Conservation (phyloP, 2,888 invertebrate species). For the Bruchidius siliquastri region DNA sequence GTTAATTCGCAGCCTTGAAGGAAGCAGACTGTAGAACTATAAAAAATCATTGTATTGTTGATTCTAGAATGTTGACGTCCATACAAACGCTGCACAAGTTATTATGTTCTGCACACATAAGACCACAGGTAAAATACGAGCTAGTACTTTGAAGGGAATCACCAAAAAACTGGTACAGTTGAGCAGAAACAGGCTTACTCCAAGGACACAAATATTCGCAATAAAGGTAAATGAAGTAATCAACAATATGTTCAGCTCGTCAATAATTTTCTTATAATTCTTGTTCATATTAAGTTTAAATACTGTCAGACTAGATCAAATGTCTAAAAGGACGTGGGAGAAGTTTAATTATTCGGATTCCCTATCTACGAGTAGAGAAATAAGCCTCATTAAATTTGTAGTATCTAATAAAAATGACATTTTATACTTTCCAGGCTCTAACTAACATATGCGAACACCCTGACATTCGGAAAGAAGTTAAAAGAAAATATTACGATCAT, state of each 20-base stretch:
- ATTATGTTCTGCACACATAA: slow-evolving; percentile 40
- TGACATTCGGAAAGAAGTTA: slow-evolving; percentile 25
- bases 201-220: slow-evolving; percentile 11
- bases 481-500: slow-evolving; percentile 24
- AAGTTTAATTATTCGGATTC: too few relatives aligned
- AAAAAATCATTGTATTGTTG: neutral
- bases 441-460: slow-evolving; percentile 38
- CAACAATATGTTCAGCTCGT: too few relatives aligned
- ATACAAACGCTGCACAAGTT: slow-evolving; percentile 35
- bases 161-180: slow-evolving; percentile 29
- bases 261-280: too few relatives aligned
- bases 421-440: slow-evolving; percentile 32
- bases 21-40: too few relatives aligned
- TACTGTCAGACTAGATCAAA: too few relatives aligned
- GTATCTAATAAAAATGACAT: too few relatives aligned
- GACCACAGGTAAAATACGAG: slow-evolving; percentile 34
- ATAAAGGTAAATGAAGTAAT: too few relatives aligned
- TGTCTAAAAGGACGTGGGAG: too few relatives aligned
- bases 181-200: slow-evolving; percentile 11
- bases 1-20: too few relatives aligned
- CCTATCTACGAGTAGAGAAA: too few relatives aligned
- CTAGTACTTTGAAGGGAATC: slow-evolving; percentile 29
- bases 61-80: slow-evolving; percentile 30
- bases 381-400: too few relatives aligned
- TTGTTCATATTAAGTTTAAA: too few relatives aligned